These are phyloP conservation scores for Platichthys stellatus DNA, from an alignment of 2,113 vertebrate species.

Conservation along the genomic window DNA sequence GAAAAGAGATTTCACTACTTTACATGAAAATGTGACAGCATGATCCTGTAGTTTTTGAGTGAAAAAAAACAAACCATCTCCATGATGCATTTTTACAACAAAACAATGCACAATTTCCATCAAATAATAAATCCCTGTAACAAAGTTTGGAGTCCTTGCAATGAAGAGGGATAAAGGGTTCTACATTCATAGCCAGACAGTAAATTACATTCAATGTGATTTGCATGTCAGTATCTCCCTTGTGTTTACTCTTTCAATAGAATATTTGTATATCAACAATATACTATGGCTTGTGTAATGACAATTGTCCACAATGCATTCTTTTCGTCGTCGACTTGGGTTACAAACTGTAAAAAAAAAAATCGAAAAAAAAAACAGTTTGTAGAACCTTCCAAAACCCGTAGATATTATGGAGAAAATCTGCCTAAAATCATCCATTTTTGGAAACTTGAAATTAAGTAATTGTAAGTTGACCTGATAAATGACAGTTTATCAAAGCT, in stretches of 20 bases:
- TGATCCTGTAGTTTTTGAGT: not conserved
- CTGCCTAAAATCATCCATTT: too few species aligned
- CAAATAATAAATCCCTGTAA: not conserved
- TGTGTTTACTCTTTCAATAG: too few species aligned
- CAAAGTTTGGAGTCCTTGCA: not conserved
- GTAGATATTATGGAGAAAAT: too few species aligned
- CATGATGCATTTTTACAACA: not conserved
- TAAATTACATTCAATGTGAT: not conserved
- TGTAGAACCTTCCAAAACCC: too few species aligned
- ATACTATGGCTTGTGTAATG: not conserved
- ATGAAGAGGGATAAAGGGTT: not conserved
- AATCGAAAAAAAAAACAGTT: too few species aligned
- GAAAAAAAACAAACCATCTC: not conserved
- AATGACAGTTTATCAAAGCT: too few species aligned
- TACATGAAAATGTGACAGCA: not conserved
- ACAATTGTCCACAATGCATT: not conserved
- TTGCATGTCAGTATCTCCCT: not conserved
- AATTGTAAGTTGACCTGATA: too few species aligned
- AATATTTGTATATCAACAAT: not conserved
- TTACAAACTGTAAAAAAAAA: not conserved
- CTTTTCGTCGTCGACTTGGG: not conserved
- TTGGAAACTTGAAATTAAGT: too few species aligned
- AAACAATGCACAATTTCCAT: not conserved
- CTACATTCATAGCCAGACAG: not conserved
- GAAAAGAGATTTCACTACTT: constrained; percentile 1